phyloP scores from a whole-genome alignment of 2,797 vertebrate species.

The Megalops cyprinoides region DNA sequence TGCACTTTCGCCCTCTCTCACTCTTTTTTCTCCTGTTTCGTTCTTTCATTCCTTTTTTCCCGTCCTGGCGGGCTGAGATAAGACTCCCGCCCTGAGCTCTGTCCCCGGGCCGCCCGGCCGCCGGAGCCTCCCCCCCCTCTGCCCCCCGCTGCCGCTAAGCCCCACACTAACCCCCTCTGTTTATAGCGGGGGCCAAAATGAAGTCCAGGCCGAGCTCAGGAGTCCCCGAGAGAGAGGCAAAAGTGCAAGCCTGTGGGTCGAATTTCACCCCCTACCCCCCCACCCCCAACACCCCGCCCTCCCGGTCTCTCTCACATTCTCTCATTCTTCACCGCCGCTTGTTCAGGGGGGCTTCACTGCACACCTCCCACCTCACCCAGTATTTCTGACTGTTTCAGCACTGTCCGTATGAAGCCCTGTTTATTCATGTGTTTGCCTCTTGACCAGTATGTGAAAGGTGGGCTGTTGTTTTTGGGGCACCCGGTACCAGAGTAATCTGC shows the following conservation, averaged over 20 bases:
- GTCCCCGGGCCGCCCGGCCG: conserved; percentile 77
- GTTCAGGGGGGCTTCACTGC: conserved; percentile 57
- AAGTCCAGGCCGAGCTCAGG: conserved; percentile 84
- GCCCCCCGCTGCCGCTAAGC: conserved; percentile 86
- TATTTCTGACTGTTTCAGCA: conserved; percentile 45
- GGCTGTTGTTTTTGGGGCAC: background rate
- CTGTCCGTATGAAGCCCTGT: background rate
- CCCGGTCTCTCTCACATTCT: background rate
- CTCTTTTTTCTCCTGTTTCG: conserved; percentile 53
- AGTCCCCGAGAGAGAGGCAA: conserved; percentile 88
- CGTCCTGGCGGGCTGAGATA: conserved; percentile 72
- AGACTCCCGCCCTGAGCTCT: conserved; percentile 76
- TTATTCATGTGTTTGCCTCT: background rate
- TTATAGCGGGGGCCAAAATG: conserved; percentile 86
- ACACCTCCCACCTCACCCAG: conserved; percentile 36
- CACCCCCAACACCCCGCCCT: too few relatives aligned
- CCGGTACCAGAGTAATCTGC: background rate
- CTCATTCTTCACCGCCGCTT: conserved; percentile 51
- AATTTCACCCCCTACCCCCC: conserved; percentile 72
- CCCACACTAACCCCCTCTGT: conserved; percentile 91
- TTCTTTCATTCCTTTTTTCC: conserved; percentile 58
- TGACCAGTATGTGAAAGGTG: background rate
- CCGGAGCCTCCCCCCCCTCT: conserved; percentile 85
- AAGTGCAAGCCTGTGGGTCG: conserved; percentile 85
- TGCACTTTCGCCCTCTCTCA: conserved; percentile 55